phyloP scores from a whole-genome alignment of 1,140 invertebrate species.

The Drosophila kikkawai region DNA sequence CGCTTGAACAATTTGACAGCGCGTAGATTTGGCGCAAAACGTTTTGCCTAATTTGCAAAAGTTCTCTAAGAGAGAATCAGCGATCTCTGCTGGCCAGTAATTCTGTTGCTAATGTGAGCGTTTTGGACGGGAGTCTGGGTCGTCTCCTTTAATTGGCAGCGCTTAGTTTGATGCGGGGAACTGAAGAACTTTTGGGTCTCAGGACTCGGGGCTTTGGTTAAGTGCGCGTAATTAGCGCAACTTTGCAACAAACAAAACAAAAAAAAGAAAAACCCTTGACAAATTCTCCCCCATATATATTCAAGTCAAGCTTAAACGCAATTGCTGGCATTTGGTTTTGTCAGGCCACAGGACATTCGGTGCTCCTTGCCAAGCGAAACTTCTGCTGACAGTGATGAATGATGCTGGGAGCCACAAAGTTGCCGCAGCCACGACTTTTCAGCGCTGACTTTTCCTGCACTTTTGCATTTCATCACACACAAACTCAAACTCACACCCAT shows the following conservation, averaged over 20 bases:
- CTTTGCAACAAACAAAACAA: constrained; percentile 13
- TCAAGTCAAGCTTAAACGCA: constrained; percentile 55
- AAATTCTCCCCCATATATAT: constrained; percentile 54
- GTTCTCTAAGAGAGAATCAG: constrained; percentile 44
- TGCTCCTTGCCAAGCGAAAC: constrained; percentile 1
- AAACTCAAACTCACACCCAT: neutral
- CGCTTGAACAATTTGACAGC: constrained; percentile 81
- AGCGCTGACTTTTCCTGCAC: constrained; percentile 63
- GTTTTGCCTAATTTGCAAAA: constrained; percentile 83
- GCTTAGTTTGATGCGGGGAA: constrained; percentile 61
- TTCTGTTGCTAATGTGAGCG: constrained; percentile 70
- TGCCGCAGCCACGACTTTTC: constrained; percentile 63
- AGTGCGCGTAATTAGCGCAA: constrained; percentile 79
- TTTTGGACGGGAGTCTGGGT: constrained; percentile 37
- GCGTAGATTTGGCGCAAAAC: constrained; percentile 83
- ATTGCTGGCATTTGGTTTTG: constrained; percentile 59
- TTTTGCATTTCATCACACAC: constrained; percentile 67
- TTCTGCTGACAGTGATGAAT: constrained; percentile 68
- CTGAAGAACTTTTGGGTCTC: constrained; percentile 2
- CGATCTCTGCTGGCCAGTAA: constrained; percentile 42
- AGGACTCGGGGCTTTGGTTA: constrained; percentile 44
- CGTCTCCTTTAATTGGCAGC: constrained; percentile 70
- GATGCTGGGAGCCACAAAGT: constrained; percentile 71
- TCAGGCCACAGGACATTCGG: constrained; percentile 57
- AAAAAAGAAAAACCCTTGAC: constrained; percentile 49